Evolutionary conservation across 30 jellyfish, hydroid and myxozoan species (phyloP).

Genomic region (Aurelia coerulea): DNA sequence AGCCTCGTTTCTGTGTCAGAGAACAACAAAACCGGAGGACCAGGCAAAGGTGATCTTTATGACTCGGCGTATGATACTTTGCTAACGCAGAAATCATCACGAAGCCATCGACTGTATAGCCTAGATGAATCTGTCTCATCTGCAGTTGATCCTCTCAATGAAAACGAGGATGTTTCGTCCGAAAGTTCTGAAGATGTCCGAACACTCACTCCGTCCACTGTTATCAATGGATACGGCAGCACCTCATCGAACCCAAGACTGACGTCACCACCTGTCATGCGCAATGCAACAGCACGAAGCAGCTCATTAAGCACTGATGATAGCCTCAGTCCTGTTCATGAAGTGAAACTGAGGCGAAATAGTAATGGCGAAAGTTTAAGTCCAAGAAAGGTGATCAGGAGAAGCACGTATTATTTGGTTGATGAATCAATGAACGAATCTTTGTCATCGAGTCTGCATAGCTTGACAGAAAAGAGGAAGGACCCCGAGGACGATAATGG

Average conservation of each 20-base stretch:
- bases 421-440: conserved; percentile 53
- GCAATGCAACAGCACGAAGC: conserved; percentile 4
- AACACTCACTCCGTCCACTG: conserved; percentile 69
- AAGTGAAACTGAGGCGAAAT: conserved; percentile 74
- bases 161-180: conserved; percentile 48
- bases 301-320: conserved; percentile 63
- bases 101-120: conserved; percentile 71
- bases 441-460: conserved; percentile 3
- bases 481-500: conserved; percentile 29
- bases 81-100: conserved; percentile 91
- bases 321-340: conserved; percentile 76
- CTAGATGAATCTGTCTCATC: conserved; percentile 60
- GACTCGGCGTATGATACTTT: conserved; percentile 98
- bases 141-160: conserved; percentile 23
- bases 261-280: conserved; percentile 6
- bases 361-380: conserved; percentile 50
- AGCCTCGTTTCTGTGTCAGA: conserved; percentile 64
- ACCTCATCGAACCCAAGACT: conserved; percentile 24
- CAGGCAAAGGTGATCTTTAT: conserved; percentile 67
- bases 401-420: conserved; percentile 65
- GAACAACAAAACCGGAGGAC: conserved; percentile 50
- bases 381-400: conserved; percentile 62
- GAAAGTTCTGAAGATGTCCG: conserved; percentile 70
- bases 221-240: conserved; percentile 70
- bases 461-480: conserved; percentile 54